Conservation (phyloP, 2,797 vertebrate genomes). For the Epinephelus coioides region DNA sequence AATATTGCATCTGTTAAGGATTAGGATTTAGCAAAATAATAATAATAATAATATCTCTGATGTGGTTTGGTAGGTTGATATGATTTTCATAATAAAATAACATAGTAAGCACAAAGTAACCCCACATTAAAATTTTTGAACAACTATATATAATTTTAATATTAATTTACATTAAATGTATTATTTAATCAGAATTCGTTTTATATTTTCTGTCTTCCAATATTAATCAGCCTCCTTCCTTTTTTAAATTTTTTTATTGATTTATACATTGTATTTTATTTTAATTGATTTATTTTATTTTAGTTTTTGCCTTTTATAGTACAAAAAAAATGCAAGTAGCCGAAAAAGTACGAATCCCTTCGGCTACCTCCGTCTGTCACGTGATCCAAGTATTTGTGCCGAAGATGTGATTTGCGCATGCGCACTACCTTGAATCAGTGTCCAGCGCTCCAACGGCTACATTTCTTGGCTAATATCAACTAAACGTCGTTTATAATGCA, state of each 20-base stretch:
- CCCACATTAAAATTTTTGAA: neutral
- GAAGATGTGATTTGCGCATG: neutral
- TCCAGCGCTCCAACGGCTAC: too few species aligned
- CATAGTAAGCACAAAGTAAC: neutral
- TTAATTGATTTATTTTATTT: too few species aligned
- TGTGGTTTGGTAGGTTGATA: neutral
- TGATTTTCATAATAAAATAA: neutral
- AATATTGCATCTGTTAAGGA: neutral
- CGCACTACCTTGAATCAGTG: rapidly evolving
- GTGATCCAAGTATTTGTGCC: neutral
- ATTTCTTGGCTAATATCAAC: too few species aligned
- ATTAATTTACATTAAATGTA: too few species aligned
- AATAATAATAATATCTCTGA: neutral
- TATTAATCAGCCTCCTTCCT: neutral
- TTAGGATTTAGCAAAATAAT: neutral
- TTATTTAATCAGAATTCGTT: too few species aligned
- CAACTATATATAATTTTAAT: too few species aligned
- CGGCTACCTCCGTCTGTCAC: constrained; percentile 38
- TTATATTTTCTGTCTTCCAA: neutral
- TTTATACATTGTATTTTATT: too few species aligned
- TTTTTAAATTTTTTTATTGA: too few species aligned
- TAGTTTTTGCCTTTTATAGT: neutral
- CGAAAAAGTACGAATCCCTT: neutral
- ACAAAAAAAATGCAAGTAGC: too few species aligned
- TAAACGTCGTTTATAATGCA: too few species aligned